Conservation (phyloP, 2,888 invertebrate genomes). For the Pterostichus madidus region DNA sequence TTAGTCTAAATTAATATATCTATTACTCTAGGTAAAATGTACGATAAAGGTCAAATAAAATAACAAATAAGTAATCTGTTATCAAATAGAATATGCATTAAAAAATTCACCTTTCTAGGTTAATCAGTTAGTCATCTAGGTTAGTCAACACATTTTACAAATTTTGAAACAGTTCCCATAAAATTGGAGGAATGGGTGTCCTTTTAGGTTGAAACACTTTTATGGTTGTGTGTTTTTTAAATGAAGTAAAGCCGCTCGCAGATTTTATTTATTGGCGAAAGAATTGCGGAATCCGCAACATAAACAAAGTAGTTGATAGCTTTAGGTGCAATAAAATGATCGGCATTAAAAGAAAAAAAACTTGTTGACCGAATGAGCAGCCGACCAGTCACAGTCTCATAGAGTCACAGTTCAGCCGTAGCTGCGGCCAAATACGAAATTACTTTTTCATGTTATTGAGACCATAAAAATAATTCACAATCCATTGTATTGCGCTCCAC, state of each 20-base stretch:
- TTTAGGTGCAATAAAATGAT: slow-evolving; percentile 53
- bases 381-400: slow-evolving; percentile 11
- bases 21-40: no score
- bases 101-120: no score
- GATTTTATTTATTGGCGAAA: slow-evolving; percentile 37
- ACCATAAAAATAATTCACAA: slow-evolving; percentile 63
- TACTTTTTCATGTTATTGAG: slow-evolving; percentile 65
- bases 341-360: slow-evolving; percentile 55
- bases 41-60: no score
- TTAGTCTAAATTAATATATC: no score
- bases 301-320: slow-evolving; percentile 56
- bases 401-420: slow-evolving; percentile 29
- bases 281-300: slow-evolving; percentile 41
- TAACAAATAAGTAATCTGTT: no score
- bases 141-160: no score
- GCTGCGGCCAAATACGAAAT: slow-evolving; percentile 56
- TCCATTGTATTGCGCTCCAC: slow-evolving; percentile 43
- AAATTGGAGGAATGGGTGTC: no score
- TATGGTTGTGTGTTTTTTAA: not conserved
- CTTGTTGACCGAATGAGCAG: slow-evolving; percentile 50
- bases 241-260: slow-evolving; percentile 22
- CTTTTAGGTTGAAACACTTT: no score
- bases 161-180: no score
- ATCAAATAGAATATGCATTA: no score
- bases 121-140: no score